Base-by-base conservation (phyloP, 1,140 invertebrate species). In the Calephelis virginiensis region DNA sequence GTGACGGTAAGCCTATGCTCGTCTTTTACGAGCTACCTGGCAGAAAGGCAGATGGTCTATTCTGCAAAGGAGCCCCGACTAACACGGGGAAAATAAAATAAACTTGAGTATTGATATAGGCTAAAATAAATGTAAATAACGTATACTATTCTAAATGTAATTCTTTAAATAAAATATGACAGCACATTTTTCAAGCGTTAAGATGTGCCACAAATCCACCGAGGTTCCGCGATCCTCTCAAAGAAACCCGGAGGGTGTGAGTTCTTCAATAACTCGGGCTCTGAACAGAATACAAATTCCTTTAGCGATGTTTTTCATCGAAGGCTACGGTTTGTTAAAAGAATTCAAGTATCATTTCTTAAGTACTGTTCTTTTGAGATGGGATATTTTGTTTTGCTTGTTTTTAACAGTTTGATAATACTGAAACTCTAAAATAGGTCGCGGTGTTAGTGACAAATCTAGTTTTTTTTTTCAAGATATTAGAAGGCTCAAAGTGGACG, bases 201-300 rank as follows among this genome's bases (percentile, higher is more conserved):
- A 56, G 53, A 59, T 59, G 56, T 59, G 56, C 28, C 10, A 59
- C 37, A 59, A 65, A 65, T 65, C 63, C 63, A 65, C 63, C n/a
- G 63, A 56, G 63, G 40, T 40, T 65, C 43, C 14, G 61, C 61
- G 43, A 48, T 53, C 63, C 63, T 65, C 53, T 65, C 49, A 65
- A 56, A 59, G 63, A 17, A 65, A 28, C 40, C 61, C 61, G 63
- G 63, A 53, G 63, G 53, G 45, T 14, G 45, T 14, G 17, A 62
- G 63, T 56, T 64, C 50, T 45, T 40, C 63, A 53, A 59, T 64
- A 64, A 64, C 50, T 50, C 38, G 8, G 56, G 40, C 50, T 53
- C 38, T 45, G 37, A 64, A 28, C 63, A 14, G 63, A 64, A 64
- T 64, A 64, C 63, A 56, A 64, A 64, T 64, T 64, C 40, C n/a